phyloP scores from a whole-genome alignment of 1,140 invertebrate genomes.

The Hormaphis cornu region DNA sequence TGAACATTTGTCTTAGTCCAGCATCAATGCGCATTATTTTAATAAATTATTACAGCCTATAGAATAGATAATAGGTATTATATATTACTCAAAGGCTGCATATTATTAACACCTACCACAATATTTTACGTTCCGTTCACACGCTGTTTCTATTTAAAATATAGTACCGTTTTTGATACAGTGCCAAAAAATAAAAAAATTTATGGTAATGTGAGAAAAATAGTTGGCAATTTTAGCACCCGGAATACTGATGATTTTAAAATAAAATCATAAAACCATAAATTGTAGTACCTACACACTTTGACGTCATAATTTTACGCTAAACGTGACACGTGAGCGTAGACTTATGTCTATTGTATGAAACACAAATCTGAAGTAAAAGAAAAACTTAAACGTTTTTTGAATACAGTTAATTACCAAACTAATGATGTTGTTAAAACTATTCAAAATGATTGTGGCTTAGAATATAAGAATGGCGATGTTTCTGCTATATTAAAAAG shows the following conservation, averaged over 20 bases:
- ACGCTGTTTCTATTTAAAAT: neutral
- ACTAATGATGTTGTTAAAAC: neutral
- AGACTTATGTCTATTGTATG: conserved; percentile 37
- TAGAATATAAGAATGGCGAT: conserved; percentile 39
- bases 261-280: neutral
- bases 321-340: too few relatives aligned
- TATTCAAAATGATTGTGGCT: conserved; percentile 43
- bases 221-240: neutral
- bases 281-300: too few relatives aligned
- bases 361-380: conserved; percentile 40
- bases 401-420: neutral
- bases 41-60: too few relatives aligned
- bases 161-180: neutral
- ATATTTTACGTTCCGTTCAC: neutral
- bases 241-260: neutral
- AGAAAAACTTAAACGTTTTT: conserved; percentile 33
- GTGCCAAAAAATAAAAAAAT: neutral
- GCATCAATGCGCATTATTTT: too few relatives aligned
- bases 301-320: too few relatives aligned
- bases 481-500: conserved; percentile 34
- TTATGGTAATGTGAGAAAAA: neutral
- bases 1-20: too few relatives aligned
- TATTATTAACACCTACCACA: too few relatives aligned
- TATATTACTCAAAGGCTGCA: too few relatives aligned
- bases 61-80: too few relatives aligned